Evolutionary conservation across 92 coral and sea anemone species (phyloP).

Genomic region (Umimayanthus kanabou): DNA sequence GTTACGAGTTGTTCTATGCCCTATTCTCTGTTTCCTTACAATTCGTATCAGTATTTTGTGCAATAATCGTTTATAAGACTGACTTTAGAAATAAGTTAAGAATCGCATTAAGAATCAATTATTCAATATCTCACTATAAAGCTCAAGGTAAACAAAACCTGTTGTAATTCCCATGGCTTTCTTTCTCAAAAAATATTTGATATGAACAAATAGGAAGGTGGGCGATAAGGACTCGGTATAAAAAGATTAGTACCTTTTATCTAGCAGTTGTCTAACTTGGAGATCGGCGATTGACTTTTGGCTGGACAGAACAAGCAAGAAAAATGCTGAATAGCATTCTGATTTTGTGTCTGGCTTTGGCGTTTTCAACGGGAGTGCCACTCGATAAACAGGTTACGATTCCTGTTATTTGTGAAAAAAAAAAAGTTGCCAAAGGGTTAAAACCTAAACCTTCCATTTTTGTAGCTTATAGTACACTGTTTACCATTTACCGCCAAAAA

Average conservation of each 20-base stretch:
- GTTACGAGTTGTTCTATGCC: too few species aligned
- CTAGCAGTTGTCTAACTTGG: not conserved
- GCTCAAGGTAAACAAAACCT: not conserved
- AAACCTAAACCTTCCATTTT: not conserved
- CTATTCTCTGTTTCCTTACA: too few species aligned
- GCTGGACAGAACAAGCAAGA: not conserved
- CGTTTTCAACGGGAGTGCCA: not conserved
- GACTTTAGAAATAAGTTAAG: too few species aligned
- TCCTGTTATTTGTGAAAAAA: not conserved
- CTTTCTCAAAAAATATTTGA: not conserved
- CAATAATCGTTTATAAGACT: too few species aligned
- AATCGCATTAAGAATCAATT: not conserved
- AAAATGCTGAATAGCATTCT: not conserved
- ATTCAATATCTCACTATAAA: not conserved
- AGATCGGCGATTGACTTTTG: not conserved
- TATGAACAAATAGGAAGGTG: not conserved
- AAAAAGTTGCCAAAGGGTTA: not conserved
- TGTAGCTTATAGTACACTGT: not conserved
- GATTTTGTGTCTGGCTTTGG: not conserved
- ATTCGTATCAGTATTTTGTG: too few species aligned
- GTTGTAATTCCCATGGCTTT: not conserved
- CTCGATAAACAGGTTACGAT: not conserved
- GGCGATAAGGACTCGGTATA: not conserved
- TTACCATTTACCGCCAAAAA: not conserved
- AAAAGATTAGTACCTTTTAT: not conserved